A percentile compares a stretch with the other conserved stretches of the same genome.
Evolutionary conservation across 2,888 invertebrate species (phyloP).

Genomic region (Cerastoderma edule): DNA sequence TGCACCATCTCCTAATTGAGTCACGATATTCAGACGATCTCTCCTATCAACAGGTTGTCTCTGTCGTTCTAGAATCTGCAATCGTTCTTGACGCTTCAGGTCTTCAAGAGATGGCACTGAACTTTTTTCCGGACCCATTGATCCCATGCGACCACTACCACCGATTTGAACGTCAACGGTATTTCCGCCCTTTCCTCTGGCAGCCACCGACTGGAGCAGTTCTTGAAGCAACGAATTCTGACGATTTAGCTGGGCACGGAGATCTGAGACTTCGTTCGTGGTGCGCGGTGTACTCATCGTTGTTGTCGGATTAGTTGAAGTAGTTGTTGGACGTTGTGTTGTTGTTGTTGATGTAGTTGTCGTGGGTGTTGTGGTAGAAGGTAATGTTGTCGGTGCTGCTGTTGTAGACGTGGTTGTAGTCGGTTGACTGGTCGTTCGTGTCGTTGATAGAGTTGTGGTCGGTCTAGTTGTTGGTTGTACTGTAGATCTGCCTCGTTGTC

Average conservation of each 20-base stretch:
- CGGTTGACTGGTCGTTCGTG: neutral
- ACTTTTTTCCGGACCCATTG: neutral
- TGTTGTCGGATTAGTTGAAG: neutral
- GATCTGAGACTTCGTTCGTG: neutral
- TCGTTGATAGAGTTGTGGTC: neutral
- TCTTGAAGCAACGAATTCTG: slow-evolving; percentile 15
- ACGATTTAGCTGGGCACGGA: slow-evolving; percentile 11
- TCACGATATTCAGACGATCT: neutral
- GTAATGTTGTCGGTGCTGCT: neutral
- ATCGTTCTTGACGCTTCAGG: neutral
- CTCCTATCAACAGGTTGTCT: neutral
- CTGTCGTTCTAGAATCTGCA: neutral
- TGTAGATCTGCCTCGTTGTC: neutral
- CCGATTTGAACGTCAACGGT: too few relatives aligned
- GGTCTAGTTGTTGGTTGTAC: neutral
- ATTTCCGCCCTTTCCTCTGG: neutral
- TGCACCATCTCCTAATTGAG: neutral
- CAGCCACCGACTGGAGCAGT: neutral
- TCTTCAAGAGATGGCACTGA: neutral
- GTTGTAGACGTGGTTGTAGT: neutral
- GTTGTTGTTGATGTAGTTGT: neutral
- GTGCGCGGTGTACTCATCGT: neutral
- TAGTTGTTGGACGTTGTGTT: neutral
- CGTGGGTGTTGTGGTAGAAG: neutral
- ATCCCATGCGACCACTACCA: neutral